These are phyloP conservation scores for Papilio demoleus DNA, from an alignment of 2,888 invertebrate species.

Conservation along the genomic window DNA sequence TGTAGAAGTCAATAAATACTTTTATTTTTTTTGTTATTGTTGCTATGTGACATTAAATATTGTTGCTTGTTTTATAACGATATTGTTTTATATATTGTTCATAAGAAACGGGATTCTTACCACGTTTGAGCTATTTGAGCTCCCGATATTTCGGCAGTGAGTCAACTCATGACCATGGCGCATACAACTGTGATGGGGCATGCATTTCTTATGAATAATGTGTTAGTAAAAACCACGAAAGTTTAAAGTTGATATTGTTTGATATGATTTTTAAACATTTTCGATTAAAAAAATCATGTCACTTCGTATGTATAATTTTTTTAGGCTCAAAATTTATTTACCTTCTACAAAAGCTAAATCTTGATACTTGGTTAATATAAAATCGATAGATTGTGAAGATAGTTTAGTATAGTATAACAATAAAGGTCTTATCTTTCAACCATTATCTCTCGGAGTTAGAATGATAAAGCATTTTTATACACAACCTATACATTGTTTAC, in stretches of 20 bases:
- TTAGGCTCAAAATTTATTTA: neutral
- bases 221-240: no score
- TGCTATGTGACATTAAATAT: neutral
- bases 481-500: neutral
- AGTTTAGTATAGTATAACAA: neutral
- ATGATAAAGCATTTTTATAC: neutral
- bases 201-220: no score
- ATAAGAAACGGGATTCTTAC: no score
- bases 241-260: no score
- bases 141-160: no score
- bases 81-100: neutral
- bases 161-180: no score
- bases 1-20: neutral
- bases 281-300: neutral
- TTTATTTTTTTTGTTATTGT: neutral
- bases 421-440: neutral
- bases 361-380: neutral
- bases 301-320: neutral
- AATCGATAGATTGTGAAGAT: constrained; percentile 4
- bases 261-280: no score
- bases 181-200: no score
- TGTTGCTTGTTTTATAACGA: neutral
- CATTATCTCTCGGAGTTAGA: neutral
- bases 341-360: neutral
- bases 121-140: no score